Conservation (phyloP, 2,888 invertebrate genomes). For the Drosophila ezoana region DNA sequence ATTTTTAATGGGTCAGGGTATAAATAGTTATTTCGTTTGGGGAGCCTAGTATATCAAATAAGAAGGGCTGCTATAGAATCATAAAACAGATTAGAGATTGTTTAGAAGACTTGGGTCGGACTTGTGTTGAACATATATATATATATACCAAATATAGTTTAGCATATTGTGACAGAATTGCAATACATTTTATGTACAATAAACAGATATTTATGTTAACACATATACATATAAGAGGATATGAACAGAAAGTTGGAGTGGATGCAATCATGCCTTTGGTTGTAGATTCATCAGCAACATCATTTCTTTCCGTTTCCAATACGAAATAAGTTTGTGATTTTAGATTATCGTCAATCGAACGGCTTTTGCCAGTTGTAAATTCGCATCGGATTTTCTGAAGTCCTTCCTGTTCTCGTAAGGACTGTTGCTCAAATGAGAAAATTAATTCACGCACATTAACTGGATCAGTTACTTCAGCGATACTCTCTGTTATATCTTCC, state of each 20-base stretch:
- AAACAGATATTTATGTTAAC: neutral
- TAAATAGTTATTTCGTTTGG: too few species aligned
- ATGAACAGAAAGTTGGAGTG: neutral
- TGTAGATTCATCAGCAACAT: neutral
- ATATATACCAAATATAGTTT: neutral
- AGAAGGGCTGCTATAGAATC: too few species aligned
- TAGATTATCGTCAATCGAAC: constrained; percentile 1
- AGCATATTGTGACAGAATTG: too few species aligned
- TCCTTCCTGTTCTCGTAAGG: constrained; percentile 54
- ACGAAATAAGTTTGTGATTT: neutral
- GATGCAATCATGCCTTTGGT: constrained; percentile 26
- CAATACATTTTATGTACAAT: neutral
- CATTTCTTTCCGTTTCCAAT: neutral
- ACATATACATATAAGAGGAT: neutral
- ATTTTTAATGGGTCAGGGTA: too few species aligned
- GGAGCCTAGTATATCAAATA: too few species aligned
- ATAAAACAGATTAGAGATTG: too few species aligned
- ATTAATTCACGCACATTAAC: constrained; percentile 86
- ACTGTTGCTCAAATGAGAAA: constrained; percentile 88
- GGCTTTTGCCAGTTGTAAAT: neutral
- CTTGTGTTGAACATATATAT: too few species aligned
- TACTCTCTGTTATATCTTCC: constrained; percentile 5
- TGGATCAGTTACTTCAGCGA: constrained; percentile 77
- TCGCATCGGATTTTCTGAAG: constrained; percentile 1
- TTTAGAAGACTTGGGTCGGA: too few species aligned